phyloP scores from a whole-genome alignment of 1,140 invertebrate species.

The Harlomillsia oculata region DNA sequence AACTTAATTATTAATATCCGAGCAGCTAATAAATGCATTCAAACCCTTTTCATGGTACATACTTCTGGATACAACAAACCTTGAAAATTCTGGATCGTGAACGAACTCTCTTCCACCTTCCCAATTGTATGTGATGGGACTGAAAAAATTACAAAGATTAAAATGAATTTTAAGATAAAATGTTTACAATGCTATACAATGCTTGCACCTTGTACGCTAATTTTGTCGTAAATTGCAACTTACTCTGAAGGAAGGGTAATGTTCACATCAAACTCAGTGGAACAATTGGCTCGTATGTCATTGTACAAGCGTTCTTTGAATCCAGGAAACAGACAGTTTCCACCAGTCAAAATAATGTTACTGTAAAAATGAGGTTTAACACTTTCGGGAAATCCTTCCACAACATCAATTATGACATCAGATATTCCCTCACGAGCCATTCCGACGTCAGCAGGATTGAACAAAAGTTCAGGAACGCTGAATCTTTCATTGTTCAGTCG shows the following conservation, averaged over 20 bases:
- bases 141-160: constrained; percentile 53
- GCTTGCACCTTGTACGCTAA: not conserved
- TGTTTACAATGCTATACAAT: not conserved
- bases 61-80: constrained; percentile 63
- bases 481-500: constrained; percentile 86
- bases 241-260: constrained; percentile 55
- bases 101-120: constrained; percentile 68
- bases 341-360: constrained; percentile 89
- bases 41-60: constrained; percentile 82
- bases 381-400: constrained; percentile 63
- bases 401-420: constrained; percentile 71
- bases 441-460: constrained; percentile 89
- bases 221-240: constrained; percentile 26
- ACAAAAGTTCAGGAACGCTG: constrained; percentile 86
- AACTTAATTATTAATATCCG: constrained; percentile 19
- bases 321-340: constrained; percentile 70
- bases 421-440: constrained; percentile 88
- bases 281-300: constrained; percentile 67
- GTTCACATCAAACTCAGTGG: constrained; percentile 63
- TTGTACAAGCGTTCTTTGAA: constrained; percentile 68
- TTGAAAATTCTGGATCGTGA: constrained; percentile 60
- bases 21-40: constrained; percentile 44
- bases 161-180: constrained; percentile 76
- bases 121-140: constrained; percentile 77
- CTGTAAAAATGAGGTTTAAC: constrained; percentile 68